Evolutionary conservation across 2,888 invertebrate species (phyloP).

Genomic region (Blastobasis adustella): DNA sequence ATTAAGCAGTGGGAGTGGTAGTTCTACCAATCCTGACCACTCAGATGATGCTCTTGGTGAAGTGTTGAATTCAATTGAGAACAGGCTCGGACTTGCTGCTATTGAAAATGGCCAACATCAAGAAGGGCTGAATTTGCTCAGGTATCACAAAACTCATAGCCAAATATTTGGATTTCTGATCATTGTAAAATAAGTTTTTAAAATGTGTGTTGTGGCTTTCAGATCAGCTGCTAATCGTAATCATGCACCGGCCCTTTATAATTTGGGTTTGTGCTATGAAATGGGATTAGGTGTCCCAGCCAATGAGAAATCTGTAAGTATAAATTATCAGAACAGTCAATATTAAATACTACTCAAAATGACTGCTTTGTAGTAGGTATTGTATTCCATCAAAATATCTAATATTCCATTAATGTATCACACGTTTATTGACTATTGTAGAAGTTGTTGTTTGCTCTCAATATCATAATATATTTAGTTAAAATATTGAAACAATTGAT

Average conservation of each 20-base stretch:
- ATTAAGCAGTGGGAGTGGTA: conserved; percentile 19
- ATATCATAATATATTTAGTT: too few relatives aligned
- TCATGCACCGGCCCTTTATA: conserved; percentile 78
- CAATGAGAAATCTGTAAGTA: conserved; percentile 72
- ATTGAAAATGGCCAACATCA: conserved; percentile 71
- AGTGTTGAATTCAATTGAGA: conserved; percentile 76
- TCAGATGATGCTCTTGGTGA: conserved; percentile 60
- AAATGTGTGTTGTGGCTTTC: conserved; percentile 11
- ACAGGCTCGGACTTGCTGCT: conserved; percentile 74
- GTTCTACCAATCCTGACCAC: conserved; percentile 27
- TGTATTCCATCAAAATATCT: too few relatives aligned
- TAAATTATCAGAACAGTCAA: not conserved
- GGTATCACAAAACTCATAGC: conserved; percentile 28
- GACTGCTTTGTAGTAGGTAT: too few relatives aligned
- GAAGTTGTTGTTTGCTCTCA: too few relatives aligned
- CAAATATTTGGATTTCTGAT: too few relatives aligned
- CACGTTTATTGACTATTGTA: too few relatives aligned
- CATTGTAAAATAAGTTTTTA: not conserved
- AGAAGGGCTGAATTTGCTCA: conserved; percentile 71
- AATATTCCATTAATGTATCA: too few relatives aligned
- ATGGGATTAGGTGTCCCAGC: conserved; percentile 77
- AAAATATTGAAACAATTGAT: too few relatives aligned
- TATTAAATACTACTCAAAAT: too few relatives aligned
- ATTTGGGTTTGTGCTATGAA: conserved; percentile 81
- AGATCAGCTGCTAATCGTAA: conserved; percentile 74